Percentiles rank a stretch among this genome's conserved stretches.
Evolutionary conservation across 2,888 invertebrate species (phyloP).

Genomic region (Aleiodes alternator): DNA sequence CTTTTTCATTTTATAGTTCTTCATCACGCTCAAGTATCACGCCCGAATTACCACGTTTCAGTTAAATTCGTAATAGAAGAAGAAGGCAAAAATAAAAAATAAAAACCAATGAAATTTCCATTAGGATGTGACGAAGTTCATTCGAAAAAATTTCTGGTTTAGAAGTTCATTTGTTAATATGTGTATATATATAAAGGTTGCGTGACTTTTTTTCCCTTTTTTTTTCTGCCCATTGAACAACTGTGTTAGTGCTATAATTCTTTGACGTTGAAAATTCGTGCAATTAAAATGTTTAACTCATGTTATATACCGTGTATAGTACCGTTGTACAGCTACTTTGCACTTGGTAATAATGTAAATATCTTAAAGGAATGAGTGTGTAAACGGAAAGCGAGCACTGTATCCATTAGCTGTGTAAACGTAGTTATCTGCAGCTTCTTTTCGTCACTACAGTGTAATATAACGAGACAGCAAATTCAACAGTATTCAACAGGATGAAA

Average conservation of each 20-base stretch:
- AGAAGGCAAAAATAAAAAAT: too few species aligned
- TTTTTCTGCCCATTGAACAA: neutral
- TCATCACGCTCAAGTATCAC: slow-evolving; percentile 10
- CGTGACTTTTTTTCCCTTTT: neutral
- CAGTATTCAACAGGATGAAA: slow-evolving; percentile 36
- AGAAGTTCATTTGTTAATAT: neutral
- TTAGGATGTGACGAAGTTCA: neutral
- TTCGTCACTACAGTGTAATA: slow-evolving; percentile 47
- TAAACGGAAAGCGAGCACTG: slow-evolving; percentile 39
- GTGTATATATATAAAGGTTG: neutral
- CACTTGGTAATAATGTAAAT: slow-evolving; percentile 41
- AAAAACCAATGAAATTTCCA: slow-evolving; percentile 2
- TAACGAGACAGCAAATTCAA: slow-evolving; percentile 46
- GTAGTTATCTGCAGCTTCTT: slow-evolving; percentile 41
- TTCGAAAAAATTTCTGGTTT: neutral
- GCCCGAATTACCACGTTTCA: slow-evolving; percentile 9
- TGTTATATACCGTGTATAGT: slow-evolving; percentile 22
- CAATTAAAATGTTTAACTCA: slow-evolving; percentile 40
- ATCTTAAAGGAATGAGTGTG: slow-evolving; percentile 20
- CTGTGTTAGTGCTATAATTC: slow-evolving; percentile 27
- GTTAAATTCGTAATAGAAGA: slow-evolving; percentile 17
- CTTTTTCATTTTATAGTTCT: slow-evolving; percentile 54
- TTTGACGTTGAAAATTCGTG: slow-evolving; percentile 14
- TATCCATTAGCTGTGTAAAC: slow-evolving; percentile 43
- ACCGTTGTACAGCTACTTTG: slow-evolving; percentile 32